phyloP scores from a whole-genome alignment of 2,797 vertebrate genomes.

The Syngnathus rostellatus region DNA sequence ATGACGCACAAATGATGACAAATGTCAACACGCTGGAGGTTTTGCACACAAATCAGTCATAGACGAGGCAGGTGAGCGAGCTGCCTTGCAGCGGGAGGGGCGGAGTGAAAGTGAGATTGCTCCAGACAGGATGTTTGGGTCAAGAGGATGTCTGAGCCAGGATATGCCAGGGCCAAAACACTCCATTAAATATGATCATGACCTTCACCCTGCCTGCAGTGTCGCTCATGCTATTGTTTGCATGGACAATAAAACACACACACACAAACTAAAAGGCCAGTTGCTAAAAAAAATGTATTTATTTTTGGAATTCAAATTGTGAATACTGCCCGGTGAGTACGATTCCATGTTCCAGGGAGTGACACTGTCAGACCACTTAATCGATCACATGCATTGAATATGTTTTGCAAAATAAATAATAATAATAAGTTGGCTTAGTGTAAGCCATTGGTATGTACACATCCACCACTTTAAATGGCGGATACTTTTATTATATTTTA shows the following conservation, averaged over 20 bases:
- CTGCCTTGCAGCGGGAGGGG: conserved; percentile 5
- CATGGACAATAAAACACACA: conserved; percentile 21
- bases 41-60: conserved; percentile 19
- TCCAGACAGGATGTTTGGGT: conserved; percentile 39
- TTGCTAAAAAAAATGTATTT: no score
- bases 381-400: no score
- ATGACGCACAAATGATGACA: conserved; percentile 31
- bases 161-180: conserved; percentile 31
- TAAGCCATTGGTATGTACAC: no score
- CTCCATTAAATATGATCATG: conserved; percentile 35
- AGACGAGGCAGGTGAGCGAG: conserved; percentile 19
- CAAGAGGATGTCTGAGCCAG: conserved; percentile 36
- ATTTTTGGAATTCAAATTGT: no score
- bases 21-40: conserved; percentile 17
- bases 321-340: no score
- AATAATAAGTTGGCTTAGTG: no score
- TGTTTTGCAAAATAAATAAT: no score
- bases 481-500: no score
- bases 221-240: conserved; percentile 30
- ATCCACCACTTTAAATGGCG: no score
- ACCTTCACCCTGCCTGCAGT: conserved; percentile 44
- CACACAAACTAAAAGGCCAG: no score
- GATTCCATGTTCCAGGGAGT: no score
- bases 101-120: conserved; percentile 36
- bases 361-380: no score